phyloP scores from a whole-genome alignment of 2,888 invertebrate species.

The Leptinotarsa peninsularis region DNA sequence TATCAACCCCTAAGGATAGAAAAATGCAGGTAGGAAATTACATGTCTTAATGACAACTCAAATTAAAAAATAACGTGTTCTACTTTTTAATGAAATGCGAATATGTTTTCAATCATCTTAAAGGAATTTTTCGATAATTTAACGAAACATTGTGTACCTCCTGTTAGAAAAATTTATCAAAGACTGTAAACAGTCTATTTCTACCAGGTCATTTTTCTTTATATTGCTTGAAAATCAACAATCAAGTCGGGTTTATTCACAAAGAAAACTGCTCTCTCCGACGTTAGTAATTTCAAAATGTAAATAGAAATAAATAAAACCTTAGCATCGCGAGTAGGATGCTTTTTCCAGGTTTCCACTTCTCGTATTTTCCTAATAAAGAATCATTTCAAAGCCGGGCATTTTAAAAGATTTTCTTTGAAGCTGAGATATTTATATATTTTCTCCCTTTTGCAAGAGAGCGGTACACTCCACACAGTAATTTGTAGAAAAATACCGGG shows the following conservation, averaged over 20 bases:
- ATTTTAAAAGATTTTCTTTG: constrained; percentile 57
- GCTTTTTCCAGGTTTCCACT: constrained; percentile 53
- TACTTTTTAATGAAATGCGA: no score
- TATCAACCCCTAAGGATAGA: no score
- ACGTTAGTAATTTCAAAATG: constrained; percentile 46
- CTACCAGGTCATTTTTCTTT: not conserved
- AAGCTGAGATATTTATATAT: constrained; percentile 55
- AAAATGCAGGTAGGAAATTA: no score
- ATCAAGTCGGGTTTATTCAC: constrained; percentile 35
- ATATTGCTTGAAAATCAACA: not conserved
- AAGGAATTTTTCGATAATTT: no score
- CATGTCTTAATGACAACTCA: no score
- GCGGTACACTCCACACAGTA: constrained; percentile 36
- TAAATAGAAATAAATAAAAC: constrained; percentile 48
- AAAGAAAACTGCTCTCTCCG: constrained; percentile 37
- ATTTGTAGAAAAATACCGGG: constrained; percentile 34
- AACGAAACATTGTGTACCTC: no score
- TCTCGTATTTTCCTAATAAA: constrained; percentile 56
- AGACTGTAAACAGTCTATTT: no score
- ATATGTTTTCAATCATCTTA: no score
- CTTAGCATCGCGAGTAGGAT: constrained; percentile 45
- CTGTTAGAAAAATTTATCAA: no score
- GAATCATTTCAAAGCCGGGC: constrained; percentile 55
- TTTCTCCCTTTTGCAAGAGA: constrained; percentile 46
- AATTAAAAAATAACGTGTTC: no score